Evolutionary conservation across 2,113 vertebrate genomes (phyloP).

Genomic region (Albula goreensis): DNA sequence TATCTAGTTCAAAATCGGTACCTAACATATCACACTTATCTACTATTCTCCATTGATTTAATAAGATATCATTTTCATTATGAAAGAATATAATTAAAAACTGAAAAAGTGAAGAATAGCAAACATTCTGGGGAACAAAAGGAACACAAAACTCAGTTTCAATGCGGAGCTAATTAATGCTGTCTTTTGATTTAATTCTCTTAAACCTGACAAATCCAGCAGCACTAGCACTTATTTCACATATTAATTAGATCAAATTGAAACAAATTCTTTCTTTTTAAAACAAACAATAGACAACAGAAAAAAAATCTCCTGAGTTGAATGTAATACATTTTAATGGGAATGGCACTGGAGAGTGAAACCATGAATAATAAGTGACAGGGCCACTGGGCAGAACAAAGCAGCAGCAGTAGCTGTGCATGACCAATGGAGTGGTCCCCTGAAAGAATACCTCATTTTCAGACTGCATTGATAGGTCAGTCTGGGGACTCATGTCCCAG

Average conservation of each 20-base stretch:
- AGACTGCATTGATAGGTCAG: not conserved
- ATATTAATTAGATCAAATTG: not conserved
- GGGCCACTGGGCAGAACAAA: not conserved
- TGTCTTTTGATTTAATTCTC: not conserved
- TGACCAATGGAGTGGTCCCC: not conserved
- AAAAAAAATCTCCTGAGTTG: not conserved
- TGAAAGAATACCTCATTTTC: not conserved
- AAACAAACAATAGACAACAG: not conserved
- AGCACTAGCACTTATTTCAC: not conserved
- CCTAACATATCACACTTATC: not conserved
- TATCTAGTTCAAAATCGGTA: not conserved
- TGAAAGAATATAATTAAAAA: not conserved
- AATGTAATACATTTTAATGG: not conserved
- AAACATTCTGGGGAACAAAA: not conserved
- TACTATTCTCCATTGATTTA: not conserved
- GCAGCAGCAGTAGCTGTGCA: not conserved
- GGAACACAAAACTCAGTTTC: not conserved
- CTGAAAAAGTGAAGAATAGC: not conserved
- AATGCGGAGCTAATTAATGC: not conserved
- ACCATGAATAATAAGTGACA: conserved; percentile 9
- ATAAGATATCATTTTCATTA: not conserved
- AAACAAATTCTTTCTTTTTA: not conserved
- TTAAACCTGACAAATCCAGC: not conserved
- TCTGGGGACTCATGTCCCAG: not conserved
- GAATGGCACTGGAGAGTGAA: not conserved